Evolutionary conservation across 2,888 invertebrate genomes (phyloP).

Genomic region (Tetheella fluctuosa): DNA sequence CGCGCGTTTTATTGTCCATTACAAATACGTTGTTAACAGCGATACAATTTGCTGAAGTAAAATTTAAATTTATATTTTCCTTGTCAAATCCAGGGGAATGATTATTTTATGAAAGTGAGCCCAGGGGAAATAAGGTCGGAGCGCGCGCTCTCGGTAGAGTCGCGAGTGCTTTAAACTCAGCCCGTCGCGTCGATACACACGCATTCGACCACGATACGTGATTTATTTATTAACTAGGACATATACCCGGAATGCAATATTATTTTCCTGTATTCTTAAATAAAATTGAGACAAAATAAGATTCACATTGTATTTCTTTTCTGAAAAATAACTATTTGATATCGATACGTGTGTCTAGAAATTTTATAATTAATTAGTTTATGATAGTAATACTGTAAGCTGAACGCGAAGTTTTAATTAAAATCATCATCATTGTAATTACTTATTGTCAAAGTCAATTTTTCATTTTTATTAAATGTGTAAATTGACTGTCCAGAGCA

Average conservation of each 20-base stretch:
- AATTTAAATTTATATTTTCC: background rate
- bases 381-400: too few relatives aligned
- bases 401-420: too few relatives aligned
- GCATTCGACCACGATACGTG: background rate
- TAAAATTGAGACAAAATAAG: background rate
- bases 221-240: background rate
- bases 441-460: too few relatives aligned
- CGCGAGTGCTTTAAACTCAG: background rate
- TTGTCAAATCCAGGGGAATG: conserved; percentile 8
- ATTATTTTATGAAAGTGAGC: background rate
- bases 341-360: background rate
- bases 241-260: background rate
- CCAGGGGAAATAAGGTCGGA: conserved; percentile 1
- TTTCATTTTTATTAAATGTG: too few relatives aligned
- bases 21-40: background rate
- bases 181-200: conserved; percentile 2
- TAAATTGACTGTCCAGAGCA: too few relatives aligned
- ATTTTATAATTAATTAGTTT: background rate
- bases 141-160: background rate
- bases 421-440: too few relatives aligned
- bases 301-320: too few relatives aligned
- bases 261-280: background rate
- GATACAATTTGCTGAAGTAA: background rate
- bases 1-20: background rate
- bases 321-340: background rate